A percentile compares a stretch with the other conserved stretches of the same genome.
phyloP scores from a whole-genome alignment of 2,113 vertebrate species.

The Pteropus alecto region DNA sequence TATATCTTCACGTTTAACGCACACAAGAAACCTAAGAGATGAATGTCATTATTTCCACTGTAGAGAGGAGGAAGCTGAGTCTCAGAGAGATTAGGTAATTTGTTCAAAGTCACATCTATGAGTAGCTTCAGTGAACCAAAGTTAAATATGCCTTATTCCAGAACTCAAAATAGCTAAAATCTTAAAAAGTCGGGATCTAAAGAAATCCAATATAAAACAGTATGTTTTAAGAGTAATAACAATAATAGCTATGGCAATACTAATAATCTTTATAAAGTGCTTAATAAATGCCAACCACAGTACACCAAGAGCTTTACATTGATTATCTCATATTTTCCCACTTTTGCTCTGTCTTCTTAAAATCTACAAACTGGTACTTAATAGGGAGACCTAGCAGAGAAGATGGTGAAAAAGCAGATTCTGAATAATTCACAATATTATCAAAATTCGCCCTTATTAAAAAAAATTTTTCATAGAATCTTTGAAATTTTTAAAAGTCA shows the following conservation, averaged over 20 bases:
- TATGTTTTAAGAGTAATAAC: not conserved
- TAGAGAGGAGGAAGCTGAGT: not conserved
- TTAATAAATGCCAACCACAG: not conserved
- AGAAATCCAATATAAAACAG: not conserved
- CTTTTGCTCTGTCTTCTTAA: not conserved
- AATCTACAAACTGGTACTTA: not conserved
- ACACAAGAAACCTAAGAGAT: not conserved
- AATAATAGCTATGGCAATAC: not conserved
- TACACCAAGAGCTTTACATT: not conserved
- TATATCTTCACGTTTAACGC: not conserved
- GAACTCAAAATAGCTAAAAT: not conserved
- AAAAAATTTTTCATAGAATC: not conserved
- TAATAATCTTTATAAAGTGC: not conserved
- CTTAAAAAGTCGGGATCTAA: not conserved
- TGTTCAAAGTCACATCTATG: not conserved
- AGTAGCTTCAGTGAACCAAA: not conserved
- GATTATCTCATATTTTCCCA: not conserved
- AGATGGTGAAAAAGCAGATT: constrained; percentile 1
- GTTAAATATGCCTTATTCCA: not conserved
- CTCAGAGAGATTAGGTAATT: not conserved
- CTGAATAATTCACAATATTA: constrained; percentile 6
- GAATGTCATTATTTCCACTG: not conserved
- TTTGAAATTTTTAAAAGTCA: constrained; percentile 34
- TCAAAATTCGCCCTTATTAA: not conserved
- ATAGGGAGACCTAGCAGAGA: not conserved